Base-by-base conservation (phyloP, 2,888 invertebrate genomes). In the Drosophila nigricruria region DNA sequence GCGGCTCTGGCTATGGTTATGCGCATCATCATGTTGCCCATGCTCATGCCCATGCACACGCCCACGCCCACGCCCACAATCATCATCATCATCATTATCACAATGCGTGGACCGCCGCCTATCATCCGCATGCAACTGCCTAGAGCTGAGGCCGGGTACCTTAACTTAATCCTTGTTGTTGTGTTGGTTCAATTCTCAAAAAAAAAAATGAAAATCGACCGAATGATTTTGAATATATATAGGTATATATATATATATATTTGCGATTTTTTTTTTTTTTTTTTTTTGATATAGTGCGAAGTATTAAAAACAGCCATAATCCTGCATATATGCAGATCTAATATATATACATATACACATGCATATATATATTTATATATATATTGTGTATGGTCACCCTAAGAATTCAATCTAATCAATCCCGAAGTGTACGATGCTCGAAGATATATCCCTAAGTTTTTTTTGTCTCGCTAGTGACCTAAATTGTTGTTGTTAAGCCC, bases 101-200 rank as follows among this genome's bases (percentile, higher is more conserved):
- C 52, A 91, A 90, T 73, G 85, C 90, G 32, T 91, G 91, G 92
- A 85, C 91, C 56, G 81, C 91, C 43, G 91, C 91, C 64, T 91
- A 91, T 65, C 91, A 91, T 82, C 85, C 91, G 40, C 91, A 91
- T 78, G 90, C 91, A 8, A 58, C 78, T 18, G 78, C 73, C 57
- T 76, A 75, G 43, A 38, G 23, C 9, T 60, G 8, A 43, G 58
- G 70, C 58, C 61, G 43, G 27, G 54, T 38, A 62, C 40, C 58
- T 52, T 40, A 43, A 30, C 52, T 32, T 47, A 61, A 50, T 62
- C 50, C 47, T 65, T 63, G 61, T 71, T 69, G 67, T 49, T 63
- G 47, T 49, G 66, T 49, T 59, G 47, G 27, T 50, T 42, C 43
- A 54, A 34, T 40, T 34, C 23, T 50, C n/a, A 30, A 38, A 36